A percentile compares a stretch with the other conserved stretches of the same genome.
phyloP scores from a whole-genome alignment of 2,888 invertebrate genomes.

The Machimus rusticus region DNA sequence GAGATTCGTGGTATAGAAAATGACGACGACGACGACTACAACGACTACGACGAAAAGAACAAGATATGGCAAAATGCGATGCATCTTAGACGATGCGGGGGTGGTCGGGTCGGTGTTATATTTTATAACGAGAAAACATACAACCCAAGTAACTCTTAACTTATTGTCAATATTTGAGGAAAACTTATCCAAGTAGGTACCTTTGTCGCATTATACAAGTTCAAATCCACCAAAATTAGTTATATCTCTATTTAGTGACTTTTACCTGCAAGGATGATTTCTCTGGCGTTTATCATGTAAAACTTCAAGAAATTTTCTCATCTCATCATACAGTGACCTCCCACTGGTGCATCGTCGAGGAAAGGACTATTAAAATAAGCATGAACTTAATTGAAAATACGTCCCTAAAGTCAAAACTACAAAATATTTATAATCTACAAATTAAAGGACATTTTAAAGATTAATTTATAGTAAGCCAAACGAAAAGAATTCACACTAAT shows the following conservation, averaged over 20 bases:
- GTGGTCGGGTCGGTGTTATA: neutral
- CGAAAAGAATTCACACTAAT: too few relatives aligned
- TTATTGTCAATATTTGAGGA: neutral
- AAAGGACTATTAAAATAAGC: too few relatives aligned
- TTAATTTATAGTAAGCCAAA: too few relatives aligned
- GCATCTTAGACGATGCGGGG: neutral
- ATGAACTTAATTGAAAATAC: too few relatives aligned
- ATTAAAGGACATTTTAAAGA: too few relatives aligned
- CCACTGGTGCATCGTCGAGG: too few relatives aligned
- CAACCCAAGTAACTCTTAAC: neutral
- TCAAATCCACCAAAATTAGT: neutral
- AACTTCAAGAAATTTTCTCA: neutral
- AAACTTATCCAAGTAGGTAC: neutral
- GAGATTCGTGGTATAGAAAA: too few relatives aligned
- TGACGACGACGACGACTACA: neutral
- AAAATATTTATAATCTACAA: too few relatives aligned
- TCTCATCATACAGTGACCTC: neutral
- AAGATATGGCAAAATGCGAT: neutral
- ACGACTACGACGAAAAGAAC: neutral
- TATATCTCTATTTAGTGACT: neutral
- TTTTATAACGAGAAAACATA: neutral
- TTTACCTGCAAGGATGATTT: neutral
- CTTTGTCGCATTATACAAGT: neutral
- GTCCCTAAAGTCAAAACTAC: too few relatives aligned
- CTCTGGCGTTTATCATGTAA: neutral